Percentiles rank a stretch among this genome's conserved stretches.
Conservation (phyloP, 2,797 vertebrate species). For the Poecilia velifera region DNA sequence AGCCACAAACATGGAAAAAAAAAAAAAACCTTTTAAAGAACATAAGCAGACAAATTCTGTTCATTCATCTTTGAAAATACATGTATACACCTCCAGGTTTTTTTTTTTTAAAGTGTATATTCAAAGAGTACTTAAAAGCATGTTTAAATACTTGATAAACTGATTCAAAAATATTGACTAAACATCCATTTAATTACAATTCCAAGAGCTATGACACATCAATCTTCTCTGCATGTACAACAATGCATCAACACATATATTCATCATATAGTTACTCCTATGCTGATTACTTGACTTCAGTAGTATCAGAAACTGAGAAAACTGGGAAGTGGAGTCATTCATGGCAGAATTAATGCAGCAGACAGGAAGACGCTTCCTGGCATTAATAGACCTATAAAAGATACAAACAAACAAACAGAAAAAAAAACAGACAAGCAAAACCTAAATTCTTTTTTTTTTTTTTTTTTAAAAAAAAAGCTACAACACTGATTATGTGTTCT, state of each 20-base stretch:
- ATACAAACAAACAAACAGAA: neutral
- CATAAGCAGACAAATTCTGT: conserved; percentile 40
- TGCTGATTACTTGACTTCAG: conserved; percentile 83
- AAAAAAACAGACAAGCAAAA: neutral
- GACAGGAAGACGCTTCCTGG: conserved; percentile 21
- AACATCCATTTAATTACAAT: conserved; percentile 67
- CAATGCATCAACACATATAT: conserved; percentile 69
- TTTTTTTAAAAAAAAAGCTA: neutral
- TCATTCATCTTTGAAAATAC: conserved; percentile 45
- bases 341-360: conserved; percentile 31
- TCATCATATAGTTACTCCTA: conserved; percentile 72
- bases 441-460: neutral
- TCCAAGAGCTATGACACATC: conserved; percentile 62
- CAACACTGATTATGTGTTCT: conserved; percentile 18
- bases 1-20: conserved; percentile 64
- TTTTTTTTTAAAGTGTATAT: conserved; percentile 18
- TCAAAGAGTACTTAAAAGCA: conserved; percentile 18
- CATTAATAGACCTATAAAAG: neutral
- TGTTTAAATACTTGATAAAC: conserved; percentile 61
- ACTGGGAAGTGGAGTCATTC: conserved; percentile 35
- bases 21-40: conserved; percentile 31
- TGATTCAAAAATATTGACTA: conserved; percentile 66
- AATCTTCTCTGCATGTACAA: conserved; percentile 63
- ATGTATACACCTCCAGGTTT: conserved; percentile 45
- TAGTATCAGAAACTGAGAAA: conserved; percentile 81